A percentile compares a stretch with the other conserved stretches of the same genome.
phyloP scores from a whole-genome alignment of 2,888 invertebrate genomes.

The Drosophila limbata region DNA sequence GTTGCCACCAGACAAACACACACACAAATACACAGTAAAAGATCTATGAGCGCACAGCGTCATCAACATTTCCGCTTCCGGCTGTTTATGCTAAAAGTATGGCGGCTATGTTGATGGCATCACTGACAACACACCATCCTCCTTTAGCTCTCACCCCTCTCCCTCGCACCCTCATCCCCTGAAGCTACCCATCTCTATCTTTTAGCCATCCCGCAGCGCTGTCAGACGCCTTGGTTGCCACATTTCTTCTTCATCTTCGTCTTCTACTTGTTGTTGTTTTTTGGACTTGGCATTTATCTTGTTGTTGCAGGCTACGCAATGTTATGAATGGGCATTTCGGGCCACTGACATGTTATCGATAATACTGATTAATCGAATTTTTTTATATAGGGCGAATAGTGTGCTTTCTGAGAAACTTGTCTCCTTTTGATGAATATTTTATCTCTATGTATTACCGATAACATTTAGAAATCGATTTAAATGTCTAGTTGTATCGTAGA shows the following conservation, averaged over 20 bases:
- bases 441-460: background rate
- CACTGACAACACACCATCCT: conserved; percentile 35
- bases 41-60: conserved; percentile 53
- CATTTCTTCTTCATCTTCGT: conserved; percentile 4
- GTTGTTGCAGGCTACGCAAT: conserved; percentile 6
- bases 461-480: background rate
- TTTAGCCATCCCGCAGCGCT: conserved; percentile 58
- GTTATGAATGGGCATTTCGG: conserved; percentile 26
- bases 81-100: conserved; percentile 79
- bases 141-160: background rate
- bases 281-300: conserved; percentile 40
- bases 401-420: background rate
- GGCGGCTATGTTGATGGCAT: conserved; percentile 60
- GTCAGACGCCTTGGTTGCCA: conserved; percentile 65
- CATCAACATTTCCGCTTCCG: conserved; percentile 78
- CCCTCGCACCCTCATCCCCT: background rate
- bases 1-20: conserved; percentile 32
- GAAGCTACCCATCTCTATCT: conserved; percentile 10
- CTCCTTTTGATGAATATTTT: background rate
- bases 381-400: background rate
- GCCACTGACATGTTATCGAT: conserved; percentile 54
- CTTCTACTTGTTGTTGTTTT: background rate
- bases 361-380: conserved; percentile 50
- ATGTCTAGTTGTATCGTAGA: background rate
- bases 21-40: conserved; percentile 2